Conservation (phyloP, 2,888 invertebrate species). For the Catotricha subobsoleta region DNA sequence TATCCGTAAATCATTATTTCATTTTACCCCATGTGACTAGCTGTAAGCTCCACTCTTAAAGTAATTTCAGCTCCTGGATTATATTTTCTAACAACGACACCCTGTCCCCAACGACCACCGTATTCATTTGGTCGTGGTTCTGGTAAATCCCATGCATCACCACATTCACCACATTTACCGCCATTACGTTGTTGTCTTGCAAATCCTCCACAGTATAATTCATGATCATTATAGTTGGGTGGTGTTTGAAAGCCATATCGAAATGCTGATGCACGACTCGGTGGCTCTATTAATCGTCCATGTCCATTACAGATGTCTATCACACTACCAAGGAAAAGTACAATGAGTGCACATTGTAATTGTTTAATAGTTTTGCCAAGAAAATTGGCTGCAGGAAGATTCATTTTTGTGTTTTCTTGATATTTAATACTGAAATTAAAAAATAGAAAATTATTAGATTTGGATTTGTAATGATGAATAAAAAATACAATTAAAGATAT, state of each 20-base stretch:
- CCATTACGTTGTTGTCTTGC: conserved; percentile 66
- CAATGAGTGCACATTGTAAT: too few species aligned
- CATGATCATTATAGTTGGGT: conserved; percentile 55
- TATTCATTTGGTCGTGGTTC: conserved; percentile 60
- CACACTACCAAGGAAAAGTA: too few species aligned
- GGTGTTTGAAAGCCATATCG: conserved; percentile 75
- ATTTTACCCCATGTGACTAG: conserved; percentile 55
- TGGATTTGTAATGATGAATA: too few species aligned
- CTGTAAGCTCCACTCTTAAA: conserved; percentile 68
- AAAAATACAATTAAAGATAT: too few species aligned
- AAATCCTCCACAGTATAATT: conserved; percentile 73
- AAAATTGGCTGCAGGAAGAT: too few species aligned
- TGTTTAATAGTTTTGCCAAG: too few species aligned
- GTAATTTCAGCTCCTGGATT: conserved; percentile 45
- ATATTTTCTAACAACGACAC: conserved; percentile 65
- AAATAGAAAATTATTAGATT: too few species aligned
- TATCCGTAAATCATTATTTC: neutral
- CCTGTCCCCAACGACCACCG: conserved; percentile 68
- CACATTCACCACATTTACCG: conserved; percentile 75
- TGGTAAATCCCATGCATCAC: conserved; percentile 57
- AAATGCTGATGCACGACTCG: conserved; percentile 76
- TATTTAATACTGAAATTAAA: too few species aligned
- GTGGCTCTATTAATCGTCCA: conserved; percentile 49
- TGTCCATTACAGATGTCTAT: conserved; percentile 18
- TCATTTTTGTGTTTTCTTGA: too few species aligned